Conservation (phyloP, 2,113 vertebrate species). For the Haliaeetus leucogaster region DNA sequence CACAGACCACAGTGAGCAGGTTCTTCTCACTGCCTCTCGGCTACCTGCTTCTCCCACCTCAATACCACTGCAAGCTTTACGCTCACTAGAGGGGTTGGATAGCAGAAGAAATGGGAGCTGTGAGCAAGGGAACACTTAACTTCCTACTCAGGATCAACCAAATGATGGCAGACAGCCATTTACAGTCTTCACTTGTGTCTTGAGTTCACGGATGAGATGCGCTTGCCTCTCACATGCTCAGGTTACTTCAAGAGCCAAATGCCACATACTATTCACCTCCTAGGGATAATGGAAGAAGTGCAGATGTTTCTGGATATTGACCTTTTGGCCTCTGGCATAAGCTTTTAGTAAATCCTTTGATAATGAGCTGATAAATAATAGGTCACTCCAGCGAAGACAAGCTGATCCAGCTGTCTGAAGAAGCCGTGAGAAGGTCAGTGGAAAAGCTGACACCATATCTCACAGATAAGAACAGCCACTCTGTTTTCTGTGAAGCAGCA, state of each 20-base stretch:
- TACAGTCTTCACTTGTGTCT: neutral
- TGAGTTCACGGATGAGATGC: fast-evolving
- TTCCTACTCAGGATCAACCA: neutral
- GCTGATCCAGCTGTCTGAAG: neutral
- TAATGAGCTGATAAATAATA: neutral
- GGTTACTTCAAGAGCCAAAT: neutral
- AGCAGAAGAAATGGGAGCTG: neutral
- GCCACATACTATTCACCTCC: neutral
- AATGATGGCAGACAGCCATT: neutral
- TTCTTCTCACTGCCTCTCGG: neutral
- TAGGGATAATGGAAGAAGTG: neutral
- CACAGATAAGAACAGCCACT: neutral
- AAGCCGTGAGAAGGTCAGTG: neutral
- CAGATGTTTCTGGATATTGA: neutral
- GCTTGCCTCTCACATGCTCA: neutral
- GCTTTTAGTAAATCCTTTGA: neutral
- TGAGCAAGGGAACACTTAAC: neutral
- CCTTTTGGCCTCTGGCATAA: neutral
- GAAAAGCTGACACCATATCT: neutral
- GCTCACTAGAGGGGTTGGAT: neutral
- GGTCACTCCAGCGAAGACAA: neutral
- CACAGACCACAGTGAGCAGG: neutral
- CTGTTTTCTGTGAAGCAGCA: neutral
- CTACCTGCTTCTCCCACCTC: neutral
- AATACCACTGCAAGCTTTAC: neutral